A percentile compares a stretch with the other conserved stretches of the same genome.
Evolutionary conservation across 2,113 vertebrate species (phyloP).

Genomic region (Hyaena hyaena): DNA sequence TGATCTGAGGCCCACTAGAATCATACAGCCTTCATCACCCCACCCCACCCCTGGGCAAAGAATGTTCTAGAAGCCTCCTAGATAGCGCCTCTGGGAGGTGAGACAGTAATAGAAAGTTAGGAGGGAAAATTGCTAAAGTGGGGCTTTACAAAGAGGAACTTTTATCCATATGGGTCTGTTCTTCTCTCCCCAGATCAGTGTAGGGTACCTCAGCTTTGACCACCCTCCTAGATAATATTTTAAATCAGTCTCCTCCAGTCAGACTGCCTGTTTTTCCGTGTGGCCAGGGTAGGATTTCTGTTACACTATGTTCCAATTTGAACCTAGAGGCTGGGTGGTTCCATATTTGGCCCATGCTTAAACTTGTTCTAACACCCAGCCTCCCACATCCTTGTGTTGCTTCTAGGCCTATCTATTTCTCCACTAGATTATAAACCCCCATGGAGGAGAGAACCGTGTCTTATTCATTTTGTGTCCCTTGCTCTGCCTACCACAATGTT

Average conservation of each 20-base stretch:
- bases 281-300: constrained; percentile 43
- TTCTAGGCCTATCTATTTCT: constrained; percentile 39
- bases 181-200: constrained; percentile 15
- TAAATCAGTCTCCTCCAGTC: constrained; percentile 43
- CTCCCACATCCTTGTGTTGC: neutral
- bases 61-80: constrained; percentile 29
- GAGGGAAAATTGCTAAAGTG: constrained; percentile 1
- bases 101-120: constrained; percentile 38
- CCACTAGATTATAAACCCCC: constrained; percentile 12
- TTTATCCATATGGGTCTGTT: constrained; percentile 40
- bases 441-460: neutral
- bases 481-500: constrained; percentile 60
- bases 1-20: neutral
- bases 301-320: constrained; percentile 55
- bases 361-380: neutral
- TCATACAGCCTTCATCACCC: neutral
- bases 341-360: constrained; percentile 20
- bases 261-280: constrained; percentile 33
- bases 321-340: constrained; percentile 64
- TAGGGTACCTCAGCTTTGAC: constrained; percentile 54
- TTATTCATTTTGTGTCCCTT: neutral
- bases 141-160: neutral
- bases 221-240: constrained; percentile 62
- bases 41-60: neutral
- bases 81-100: neutral